These are phyloP conservation scores for Zygothrica quintamaculata DNA, from an alignment of 2,888 invertebrate species.

Conservation along the genomic window DNA sequence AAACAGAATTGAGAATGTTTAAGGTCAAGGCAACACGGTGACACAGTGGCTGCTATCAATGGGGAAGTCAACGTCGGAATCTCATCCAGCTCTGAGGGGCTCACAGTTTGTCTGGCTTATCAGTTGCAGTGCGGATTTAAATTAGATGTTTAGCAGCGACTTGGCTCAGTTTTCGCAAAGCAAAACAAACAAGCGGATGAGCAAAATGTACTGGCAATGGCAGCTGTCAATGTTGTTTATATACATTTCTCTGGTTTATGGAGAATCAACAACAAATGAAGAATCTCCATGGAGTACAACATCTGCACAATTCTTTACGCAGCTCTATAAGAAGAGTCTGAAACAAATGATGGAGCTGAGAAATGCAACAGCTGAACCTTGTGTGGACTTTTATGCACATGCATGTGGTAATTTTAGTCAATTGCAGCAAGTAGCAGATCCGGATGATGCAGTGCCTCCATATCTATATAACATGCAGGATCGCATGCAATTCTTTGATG, in stretches of 20 bases:
- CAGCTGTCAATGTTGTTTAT: constrained; percentile 34
- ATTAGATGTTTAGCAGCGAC: constrained; percentile 16
- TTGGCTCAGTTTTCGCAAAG: constrained; percentile 54
- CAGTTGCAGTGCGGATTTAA: constrained; percentile 29
- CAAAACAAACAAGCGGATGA: constrained; percentile 55
- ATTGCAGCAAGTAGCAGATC: neutral
- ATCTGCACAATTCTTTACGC: constrained; percentile 56
- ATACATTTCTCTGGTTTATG: constrained; percentile 9
- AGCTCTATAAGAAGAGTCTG: constrained; percentile 74
- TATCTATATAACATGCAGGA: constrained; percentile 81
- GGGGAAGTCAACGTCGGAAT: constrained; percentile 3
- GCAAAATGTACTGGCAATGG: constrained; percentile 38
- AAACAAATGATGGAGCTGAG: constrained; percentile 63
- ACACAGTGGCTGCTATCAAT: constrained; percentile 25
- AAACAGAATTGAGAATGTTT: constrained; percentile 32
- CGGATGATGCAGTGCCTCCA: constrained; percentile 65
- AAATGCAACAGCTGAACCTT: constrained; percentile 69
- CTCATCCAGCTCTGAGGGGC: constrained; percentile 12
- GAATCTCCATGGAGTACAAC: constrained; percentile 31
- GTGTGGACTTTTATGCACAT: constrained; percentile 80
- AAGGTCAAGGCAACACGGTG: constrained; percentile 65
- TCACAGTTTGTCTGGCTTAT: constrained; percentile 48
- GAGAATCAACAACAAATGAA: constrained; percentile 3
- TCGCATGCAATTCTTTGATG: constrained; percentile 75
- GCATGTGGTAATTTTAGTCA: constrained; percentile 73